A percentile compares a stretch with the other conserved stretches of the same genome.
These are phyloP conservation scores for Gasteruption jaculator DNA, from an alignment of 2,888 invertebrate species.

Conservation along the genomic window DNA sequence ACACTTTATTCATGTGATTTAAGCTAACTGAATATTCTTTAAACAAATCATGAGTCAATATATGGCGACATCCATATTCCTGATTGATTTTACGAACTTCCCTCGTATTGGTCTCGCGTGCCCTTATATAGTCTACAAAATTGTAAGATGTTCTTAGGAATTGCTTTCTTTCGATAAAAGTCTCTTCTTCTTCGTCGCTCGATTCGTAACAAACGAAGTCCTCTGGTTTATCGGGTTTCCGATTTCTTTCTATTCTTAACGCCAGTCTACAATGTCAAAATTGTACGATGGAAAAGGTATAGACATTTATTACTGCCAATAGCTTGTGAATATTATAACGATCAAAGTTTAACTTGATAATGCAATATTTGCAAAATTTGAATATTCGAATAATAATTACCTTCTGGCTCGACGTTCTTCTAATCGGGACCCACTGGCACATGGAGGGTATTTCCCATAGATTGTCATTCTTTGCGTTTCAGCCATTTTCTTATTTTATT, in stretches of 20 bases:
- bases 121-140: conserved; percentile 79
- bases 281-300: not conserved
- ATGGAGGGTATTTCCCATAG: conserved; percentile 74
- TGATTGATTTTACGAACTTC: conserved; percentile 70
- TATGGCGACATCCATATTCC: conserved; percentile 81
- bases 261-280: conserved; percentile 33
- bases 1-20: conserved; percentile 87
- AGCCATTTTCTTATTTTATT: too few species aligned
- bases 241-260: conserved; percentile 63
- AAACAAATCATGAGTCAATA: conserved; percentile 85
- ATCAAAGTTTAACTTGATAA: too few species aligned
- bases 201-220: conserved; percentile 88
- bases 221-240: conserved; percentile 83
- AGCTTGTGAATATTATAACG: not conserved
- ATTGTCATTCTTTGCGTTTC: conserved; percentile 67
- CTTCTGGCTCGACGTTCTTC: conserved; percentile 71
- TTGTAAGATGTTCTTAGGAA: conserved; percentile 77
- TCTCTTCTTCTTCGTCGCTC: conserved; percentile 82
- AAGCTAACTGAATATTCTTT: conserved; percentile 78
- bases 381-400: conserved; percentile 49
- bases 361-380: conserved; percentile 6
- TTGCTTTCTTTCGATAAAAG: conserved; percentile 66
- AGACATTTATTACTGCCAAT: not conserved
- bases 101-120: conserved; percentile 68
- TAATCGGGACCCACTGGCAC: conserved; percentile 66